Conservation (phyloP, 2,888 invertebrate genomes). For the Trichopria drosophilae region DNA sequence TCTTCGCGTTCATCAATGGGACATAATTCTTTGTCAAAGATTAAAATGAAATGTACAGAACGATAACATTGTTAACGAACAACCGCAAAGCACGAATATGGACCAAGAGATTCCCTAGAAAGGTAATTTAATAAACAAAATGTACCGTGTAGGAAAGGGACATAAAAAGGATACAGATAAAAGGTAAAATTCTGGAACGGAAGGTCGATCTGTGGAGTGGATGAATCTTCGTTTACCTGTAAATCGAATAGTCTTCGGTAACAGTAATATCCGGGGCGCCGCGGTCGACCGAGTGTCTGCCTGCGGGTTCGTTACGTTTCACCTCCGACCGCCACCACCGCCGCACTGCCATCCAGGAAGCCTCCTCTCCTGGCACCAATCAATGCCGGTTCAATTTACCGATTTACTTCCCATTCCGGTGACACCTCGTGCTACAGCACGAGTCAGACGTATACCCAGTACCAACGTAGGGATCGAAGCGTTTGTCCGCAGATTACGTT, state of each 20-base stretch:
- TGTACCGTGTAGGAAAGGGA: neutral
- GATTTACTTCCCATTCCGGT: conserved; percentile 17
- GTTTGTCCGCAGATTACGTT: conserved; percentile 18
- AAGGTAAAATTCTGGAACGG: too few species aligned
- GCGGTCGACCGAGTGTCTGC: conserved; percentile 34
- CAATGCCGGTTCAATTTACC: conserved; percentile 38
- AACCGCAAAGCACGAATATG: too few species aligned
- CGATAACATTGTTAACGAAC: too few species aligned
- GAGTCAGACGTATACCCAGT: too few species aligned
- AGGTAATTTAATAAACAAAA: neutral
- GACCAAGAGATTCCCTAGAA: too few species aligned
- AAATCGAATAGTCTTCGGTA: conserved; percentile 53
- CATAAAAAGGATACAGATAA: neutral
- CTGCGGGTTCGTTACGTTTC: conserved; percentile 42
- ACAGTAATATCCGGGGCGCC: conserved; percentile 50
- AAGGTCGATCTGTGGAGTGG: conserved; percentile 30
- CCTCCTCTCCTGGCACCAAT: conserved; percentile 28
- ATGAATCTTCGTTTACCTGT: conserved; percentile 45
- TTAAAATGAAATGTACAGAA: too few species aligned
- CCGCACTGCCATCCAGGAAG: conserved; percentile 27
- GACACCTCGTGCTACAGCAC: neutral
- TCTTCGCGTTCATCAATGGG: too few species aligned
- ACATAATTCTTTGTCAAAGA: too few species aligned
- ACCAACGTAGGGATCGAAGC: too few species aligned
- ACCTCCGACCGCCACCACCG: conserved; percentile 33